phyloP scores from a whole-genome alignment of 1,140 invertebrate species.

The Eumaeus atala region DNA sequence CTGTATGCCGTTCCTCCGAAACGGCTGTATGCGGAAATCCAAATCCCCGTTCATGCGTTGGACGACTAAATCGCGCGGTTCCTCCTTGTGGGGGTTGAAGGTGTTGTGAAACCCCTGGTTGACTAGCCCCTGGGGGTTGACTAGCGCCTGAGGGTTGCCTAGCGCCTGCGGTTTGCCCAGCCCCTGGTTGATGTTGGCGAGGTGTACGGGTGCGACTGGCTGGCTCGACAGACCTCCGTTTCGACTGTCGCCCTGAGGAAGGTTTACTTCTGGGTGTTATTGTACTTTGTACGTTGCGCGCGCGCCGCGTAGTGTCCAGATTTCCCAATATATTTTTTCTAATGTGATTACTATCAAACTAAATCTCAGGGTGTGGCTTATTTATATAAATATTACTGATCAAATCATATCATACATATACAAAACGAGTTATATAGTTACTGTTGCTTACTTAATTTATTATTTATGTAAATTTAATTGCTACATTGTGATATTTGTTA shows the following conservation, averaged over 20 bases:
- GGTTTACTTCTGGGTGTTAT: constrained; percentile 15
- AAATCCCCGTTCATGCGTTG: constrained; percentile 38
- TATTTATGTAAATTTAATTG: too few relatives aligned
- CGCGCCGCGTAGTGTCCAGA: not conserved
- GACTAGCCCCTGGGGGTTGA: constrained; percentile 45
- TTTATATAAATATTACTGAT: too few relatives aligned
- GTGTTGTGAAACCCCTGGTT: constrained; percentile 23
- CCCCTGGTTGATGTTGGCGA: constrained; percentile 40
- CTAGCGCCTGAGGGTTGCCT: constrained; percentile 43
- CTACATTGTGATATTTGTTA: too few relatives aligned
- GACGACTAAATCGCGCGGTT: constrained; percentile 55
- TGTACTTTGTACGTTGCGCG: constrained; percentile 5
- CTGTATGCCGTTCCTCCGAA: constrained; percentile 50
- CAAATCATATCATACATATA: too few relatives aligned
- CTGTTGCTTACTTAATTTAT: too few relatives aligned
- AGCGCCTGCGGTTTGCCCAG: constrained; percentile 42
- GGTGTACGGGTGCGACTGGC: constrained; percentile 41
- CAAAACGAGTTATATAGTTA: too few relatives aligned
- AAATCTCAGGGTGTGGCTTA: too few relatives aligned
- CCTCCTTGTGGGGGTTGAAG: constrained; percentile 38
- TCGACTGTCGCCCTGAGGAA: constrained; percentile 51
- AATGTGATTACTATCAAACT: too few relatives aligned
- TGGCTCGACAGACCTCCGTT: constrained; percentile 49
- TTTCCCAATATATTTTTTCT: too few relatives aligned
- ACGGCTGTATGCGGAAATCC: constrained; percentile 39